Conservation (phyloP, 2,113 vertebrate genomes). For the Centropristis striata region DNA sequence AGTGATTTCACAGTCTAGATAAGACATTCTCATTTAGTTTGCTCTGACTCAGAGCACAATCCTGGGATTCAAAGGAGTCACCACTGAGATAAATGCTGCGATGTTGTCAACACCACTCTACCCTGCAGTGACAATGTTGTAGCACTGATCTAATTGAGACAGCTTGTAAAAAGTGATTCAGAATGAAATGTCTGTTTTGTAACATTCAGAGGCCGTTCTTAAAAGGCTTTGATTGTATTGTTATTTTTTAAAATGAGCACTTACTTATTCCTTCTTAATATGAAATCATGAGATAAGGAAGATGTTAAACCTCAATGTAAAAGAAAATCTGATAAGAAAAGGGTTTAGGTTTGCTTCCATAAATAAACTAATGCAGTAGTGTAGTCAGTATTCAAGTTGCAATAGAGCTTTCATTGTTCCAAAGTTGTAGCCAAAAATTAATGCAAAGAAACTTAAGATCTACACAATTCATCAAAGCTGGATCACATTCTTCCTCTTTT, state of each 20-base stretch:
- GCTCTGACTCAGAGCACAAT: slow-evolving; percentile 53
- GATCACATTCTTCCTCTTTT: slow-evolving; percentile 4
- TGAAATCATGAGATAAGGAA: neutral
- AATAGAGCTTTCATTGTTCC: neutral
- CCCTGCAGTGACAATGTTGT: slow-evolving; percentile 34
- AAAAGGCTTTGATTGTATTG: neutral
- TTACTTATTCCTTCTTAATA: slow-evolving; percentile 8
- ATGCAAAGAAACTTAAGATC: neutral
- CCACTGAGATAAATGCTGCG: slow-evolving; percentile 39
- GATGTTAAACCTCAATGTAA: neutral
- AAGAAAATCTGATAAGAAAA: neutral
- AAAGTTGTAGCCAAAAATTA: neutral
- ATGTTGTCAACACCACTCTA: slow-evolving; percentile 39
- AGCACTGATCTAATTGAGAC: slow-evolving; percentile 51
- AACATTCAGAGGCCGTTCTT: neutral
- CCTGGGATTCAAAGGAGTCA: slow-evolving; percentile 38
- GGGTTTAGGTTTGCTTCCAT: neutral
- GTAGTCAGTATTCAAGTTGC: no score
- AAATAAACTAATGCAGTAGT: neutral
- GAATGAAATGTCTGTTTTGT: slow-evolving; percentile 25
- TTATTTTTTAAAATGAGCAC: slow-evolving; percentile 7
- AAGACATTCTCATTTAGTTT: slow-evolving; percentile 54
- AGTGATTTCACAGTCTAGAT: slow-evolving; percentile 71
- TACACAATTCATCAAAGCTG: neutral
- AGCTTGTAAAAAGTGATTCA: slow-evolving; percentile 22